Evolutionary conservation across 1,140 invertebrate genomes (phyloP).

Genomic region (Diuraphis noxia): DNA sequence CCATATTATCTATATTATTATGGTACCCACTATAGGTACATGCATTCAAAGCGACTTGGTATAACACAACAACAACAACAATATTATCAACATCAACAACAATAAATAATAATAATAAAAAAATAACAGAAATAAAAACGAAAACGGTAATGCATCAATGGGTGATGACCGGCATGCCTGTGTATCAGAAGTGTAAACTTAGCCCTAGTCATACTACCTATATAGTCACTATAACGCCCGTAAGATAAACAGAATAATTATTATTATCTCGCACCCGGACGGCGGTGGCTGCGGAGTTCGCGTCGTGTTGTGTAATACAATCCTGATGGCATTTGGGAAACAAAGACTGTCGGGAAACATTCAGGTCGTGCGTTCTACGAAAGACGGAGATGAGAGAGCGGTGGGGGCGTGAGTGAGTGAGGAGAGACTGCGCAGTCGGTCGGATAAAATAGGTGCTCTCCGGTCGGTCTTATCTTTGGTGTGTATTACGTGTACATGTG

Average conservation of each 20-base stretch:
- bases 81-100: not conserved
- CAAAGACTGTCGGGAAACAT: conserved; percentile 26
- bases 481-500: not conserved
- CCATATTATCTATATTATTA: not conserved
- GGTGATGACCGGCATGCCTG: not conserved
- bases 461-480: not conserved
- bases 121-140: not conserved
- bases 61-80: conserved; percentile 6
- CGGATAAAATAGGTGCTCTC: not conserved
- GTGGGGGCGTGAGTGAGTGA: not conserved
- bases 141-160: not conserved
- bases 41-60: not conserved
- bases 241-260: conserved; percentile 31
- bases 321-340: conserved; percentile 24
- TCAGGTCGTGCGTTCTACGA: not conserved
- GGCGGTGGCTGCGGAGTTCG: not conserved
- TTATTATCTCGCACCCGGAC: not conserved
- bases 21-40: not conserved
- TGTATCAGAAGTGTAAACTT: not conserved
- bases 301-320: not conserved
- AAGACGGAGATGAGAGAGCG: not conserved
- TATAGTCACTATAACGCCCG: not conserved
- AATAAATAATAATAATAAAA: not conserved
- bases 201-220: not conserved
- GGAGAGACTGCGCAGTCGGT: not conserved